Base-by-base conservation (phyloP, 2,888 invertebrate genomes). In the Mythimna impura region DNA sequence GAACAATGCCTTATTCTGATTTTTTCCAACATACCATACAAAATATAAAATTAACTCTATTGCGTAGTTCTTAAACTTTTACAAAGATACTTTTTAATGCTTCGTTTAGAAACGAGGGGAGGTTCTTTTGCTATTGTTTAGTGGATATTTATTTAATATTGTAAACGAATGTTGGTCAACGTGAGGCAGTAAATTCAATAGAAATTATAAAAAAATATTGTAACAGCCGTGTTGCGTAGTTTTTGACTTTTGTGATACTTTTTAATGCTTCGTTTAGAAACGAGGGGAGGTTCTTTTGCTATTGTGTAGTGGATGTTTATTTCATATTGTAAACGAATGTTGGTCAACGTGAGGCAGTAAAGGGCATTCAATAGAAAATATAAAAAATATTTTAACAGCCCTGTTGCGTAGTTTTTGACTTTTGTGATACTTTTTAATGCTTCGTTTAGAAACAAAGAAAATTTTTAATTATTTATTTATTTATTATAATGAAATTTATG, bases 381-480 rank as follows among this genome's bases (percentile, higher is more conserved):
- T 17, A 6, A 40, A 6, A 61, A 34, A 20, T 20, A 58, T 20
- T 34, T 9, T 30, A 40, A 52, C 9, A 43, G 17, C 1, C 5
- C 17, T 64, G 47, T 20, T 40, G 36, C 22, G 40, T 12, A 34
- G 10, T 65, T 73, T 52, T 25, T 17, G 20, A 63, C 36, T 36
- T 68, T 20, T 36, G 14, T 3, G 17, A 7, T n/a, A 65, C 36
- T 76, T 73, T 67, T 10, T 61, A 63, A 63, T 12, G 54, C 52
- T 72, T 75, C 20, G 22, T 57, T 75, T 57, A 10, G 36, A 57
- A 57, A 17, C 0, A 4, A 34, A 54, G 7, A 17, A 72, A 12
- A 17, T 25, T 25, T 25, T 25, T 25, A 25, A 25, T 8, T 34
- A 8, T 17, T 2, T 22, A 43, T n/a, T 50, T 8, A n/a, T n/a